Evolutionary conservation across 2,113 vertebrate genomes (phyloP).

Genomic region (Pluvialis apricaria): DNA sequence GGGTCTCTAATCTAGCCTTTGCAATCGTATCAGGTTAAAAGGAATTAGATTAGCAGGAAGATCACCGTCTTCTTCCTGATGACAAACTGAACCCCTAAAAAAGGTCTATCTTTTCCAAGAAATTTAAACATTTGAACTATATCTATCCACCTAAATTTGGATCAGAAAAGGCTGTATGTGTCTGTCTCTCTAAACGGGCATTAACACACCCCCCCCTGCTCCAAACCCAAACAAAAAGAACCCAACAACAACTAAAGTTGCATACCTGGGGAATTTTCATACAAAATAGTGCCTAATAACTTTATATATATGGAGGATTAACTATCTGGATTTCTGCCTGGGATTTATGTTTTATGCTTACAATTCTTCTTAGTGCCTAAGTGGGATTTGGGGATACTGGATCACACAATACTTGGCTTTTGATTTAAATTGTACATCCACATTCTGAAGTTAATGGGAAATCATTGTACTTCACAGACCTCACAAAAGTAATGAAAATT

Average conservation of each 20-base stretch:
- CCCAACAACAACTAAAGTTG: not conserved
- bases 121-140: not conserved
- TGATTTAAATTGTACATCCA: not conserved
- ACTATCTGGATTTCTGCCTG: not conserved
- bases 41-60: not conserved
- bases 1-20: not conserved
- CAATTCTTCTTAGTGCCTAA: not conserved
- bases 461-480: not conserved
- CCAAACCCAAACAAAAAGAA: not conserved
- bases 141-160: not conserved
- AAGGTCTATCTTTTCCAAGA: not conserved
- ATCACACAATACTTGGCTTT: not conserved
- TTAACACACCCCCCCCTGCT: rapidly evolving
- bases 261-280: not conserved
- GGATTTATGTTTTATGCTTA: not conserved
- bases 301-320: not conserved
- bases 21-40: not conserved
- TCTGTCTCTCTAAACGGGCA: not conserved
- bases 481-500: not conserved
- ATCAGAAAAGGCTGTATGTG: not conserved
- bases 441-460: not conserved
- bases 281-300: not conserved
- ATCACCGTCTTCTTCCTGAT: not conserved
- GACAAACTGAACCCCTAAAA: not conserved
- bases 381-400: not conserved